Percentiles rank a stretch among this genome's conserved stretches.
Evolutionary conservation across 2,113 vertebrate genomes (phyloP).

Genomic region (Hylia prasina): DNA sequence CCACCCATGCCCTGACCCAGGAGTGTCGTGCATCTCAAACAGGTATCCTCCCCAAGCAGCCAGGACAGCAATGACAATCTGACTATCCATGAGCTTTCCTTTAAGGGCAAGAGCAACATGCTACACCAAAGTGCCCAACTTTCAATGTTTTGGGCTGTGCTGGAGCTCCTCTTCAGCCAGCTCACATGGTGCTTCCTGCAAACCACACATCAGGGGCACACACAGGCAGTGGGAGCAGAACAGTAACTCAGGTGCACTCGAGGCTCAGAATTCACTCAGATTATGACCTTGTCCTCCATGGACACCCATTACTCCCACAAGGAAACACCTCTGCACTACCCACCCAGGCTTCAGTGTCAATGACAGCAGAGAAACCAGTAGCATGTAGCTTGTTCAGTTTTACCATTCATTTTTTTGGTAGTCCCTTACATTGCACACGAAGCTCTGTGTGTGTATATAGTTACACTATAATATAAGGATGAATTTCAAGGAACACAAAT

Average conservation of each 20-base stretch:
- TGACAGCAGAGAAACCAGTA: neutral
- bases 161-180: neutral
- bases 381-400: neutral
- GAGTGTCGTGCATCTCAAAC: accelerated
- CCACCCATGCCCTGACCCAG: neutral
- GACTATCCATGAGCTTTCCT: neutral
- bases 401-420: neutral
- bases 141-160: neutral
- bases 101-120: neutral
- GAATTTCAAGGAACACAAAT: neutral
- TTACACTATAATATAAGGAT: neutral
- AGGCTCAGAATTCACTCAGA: neutral
- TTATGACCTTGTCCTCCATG: neutral
- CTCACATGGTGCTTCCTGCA: accelerated
- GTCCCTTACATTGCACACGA: neutral
- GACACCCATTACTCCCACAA: neutral
- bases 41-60: accelerated
- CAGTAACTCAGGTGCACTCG: accelerated
- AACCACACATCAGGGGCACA: neutral
- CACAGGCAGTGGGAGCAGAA: neutral
- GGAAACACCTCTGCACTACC: neutral
- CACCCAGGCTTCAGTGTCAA: neutral
- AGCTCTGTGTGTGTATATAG: neutral
- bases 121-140: neutral
- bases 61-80: neutral